These are phyloP conservation scores for Maccullochella peelii DNA, from an alignment of 2,113 vertebrate genomes.

Conservation along the genomic window DNA sequence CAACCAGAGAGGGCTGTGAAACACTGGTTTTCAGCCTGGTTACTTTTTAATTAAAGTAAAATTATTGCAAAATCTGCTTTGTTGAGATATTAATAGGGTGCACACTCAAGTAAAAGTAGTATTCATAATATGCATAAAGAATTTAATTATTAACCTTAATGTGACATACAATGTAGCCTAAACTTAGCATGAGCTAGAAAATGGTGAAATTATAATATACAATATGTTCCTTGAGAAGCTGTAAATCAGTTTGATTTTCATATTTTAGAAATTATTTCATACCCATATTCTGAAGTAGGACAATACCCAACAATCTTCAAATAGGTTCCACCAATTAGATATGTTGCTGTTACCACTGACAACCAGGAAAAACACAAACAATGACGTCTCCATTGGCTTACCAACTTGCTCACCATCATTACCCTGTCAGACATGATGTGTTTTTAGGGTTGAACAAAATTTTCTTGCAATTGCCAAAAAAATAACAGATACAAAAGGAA, in stretches of 20 bases:
- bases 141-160: neutral
- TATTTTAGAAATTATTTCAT: neutral
- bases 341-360: neutral
- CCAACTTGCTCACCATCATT: neutral
- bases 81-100: too few species aligned
- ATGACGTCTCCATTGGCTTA: neutral
- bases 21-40: too few species aligned
- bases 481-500: neutral
- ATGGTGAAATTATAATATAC: neutral
- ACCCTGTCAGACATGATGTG: neutral
- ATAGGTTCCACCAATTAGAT: neutral
- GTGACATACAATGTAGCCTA: neutral
- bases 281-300: neutral
- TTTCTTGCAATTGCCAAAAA: neutral
- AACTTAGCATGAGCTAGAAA: neutral
- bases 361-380: neutral
- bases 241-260: neutral
- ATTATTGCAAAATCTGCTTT: too few species aligned
- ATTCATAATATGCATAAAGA: neutral
- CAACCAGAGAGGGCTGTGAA: too few species aligned
- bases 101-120: too few species aligned
- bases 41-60: too few species aligned
- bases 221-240: neutral
- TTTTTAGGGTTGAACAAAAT: neutral
- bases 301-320: neutral